Percentiles rank a stretch among this genome's conserved stretches.
These are phyloP conservation scores for Lepidocolaptes lacrymiger DNA, from an alignment of 2,797 vertebrate species.

Conservation along the genomic window DNA sequence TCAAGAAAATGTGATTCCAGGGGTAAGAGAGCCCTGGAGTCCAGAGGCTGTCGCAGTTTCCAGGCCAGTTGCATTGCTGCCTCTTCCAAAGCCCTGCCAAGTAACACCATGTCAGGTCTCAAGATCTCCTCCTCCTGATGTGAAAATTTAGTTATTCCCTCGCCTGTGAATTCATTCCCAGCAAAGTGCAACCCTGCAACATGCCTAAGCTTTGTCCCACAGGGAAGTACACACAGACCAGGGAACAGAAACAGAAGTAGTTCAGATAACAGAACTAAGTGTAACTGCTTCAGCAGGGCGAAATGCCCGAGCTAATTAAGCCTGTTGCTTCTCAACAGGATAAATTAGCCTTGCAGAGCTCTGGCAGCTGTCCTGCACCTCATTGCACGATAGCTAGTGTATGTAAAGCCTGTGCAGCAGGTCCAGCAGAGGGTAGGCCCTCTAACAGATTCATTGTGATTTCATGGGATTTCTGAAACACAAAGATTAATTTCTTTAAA, in stretches of 20 bases:
- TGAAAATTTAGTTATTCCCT: not conserved
- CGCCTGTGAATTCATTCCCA: not conserved
- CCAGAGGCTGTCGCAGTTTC: not conserved
- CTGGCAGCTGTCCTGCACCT: not conserved
- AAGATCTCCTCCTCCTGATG: not conserved
- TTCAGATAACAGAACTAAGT: not conserved
- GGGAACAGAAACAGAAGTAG: not conserved
- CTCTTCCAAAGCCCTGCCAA: not conserved
- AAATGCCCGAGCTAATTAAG: not conserved
- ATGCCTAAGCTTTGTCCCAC: not conserved
- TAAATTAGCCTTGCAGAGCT: not conserved
- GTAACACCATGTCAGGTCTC: not conserved
- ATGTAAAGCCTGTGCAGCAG: not conserved
- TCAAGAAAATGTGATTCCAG: not conserved
- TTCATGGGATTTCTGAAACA: not conserved
- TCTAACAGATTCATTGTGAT: not conserved
- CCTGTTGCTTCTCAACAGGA: not conserved
- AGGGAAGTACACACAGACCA: not conserved
- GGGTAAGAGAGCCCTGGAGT: rapidly evolving
- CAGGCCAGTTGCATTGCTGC: not conserved
- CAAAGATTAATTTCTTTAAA: not conserved
- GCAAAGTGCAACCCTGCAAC: not conserved
- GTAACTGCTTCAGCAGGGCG: not conserved
- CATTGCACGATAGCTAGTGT: not conserved
- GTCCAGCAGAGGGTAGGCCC: not conserved